These are phyloP conservation scores for Ataeniobius toweri DNA, from an alignment of 2,797 vertebrate genomes.

Conservation along the genomic window DNA sequence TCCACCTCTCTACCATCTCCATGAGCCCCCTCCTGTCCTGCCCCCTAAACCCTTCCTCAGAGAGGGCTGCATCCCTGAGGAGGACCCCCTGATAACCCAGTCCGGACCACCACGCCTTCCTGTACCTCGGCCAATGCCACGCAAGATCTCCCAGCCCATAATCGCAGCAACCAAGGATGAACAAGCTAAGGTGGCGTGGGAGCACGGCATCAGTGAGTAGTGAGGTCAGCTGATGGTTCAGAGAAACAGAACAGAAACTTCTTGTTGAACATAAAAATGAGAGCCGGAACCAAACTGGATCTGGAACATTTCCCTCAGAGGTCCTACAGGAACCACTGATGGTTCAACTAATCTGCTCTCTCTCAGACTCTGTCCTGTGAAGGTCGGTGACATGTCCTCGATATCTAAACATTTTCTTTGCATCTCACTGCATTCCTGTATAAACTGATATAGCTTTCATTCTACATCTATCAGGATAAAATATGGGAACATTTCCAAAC, in stretches of 20 bases:
- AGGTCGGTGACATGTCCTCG: neutral
- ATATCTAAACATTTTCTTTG: neutral
- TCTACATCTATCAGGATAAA: neutral
- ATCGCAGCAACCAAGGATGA: slow-evolving; percentile 83
- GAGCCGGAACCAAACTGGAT: slow-evolving; percentile 1
- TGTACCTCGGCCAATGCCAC: slow-evolving; percentile 72
- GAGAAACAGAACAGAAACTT: neutral
- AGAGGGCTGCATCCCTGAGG: slow-evolving; percentile 83
- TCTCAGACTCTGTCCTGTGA: neutral
- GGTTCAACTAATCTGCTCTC: neutral
- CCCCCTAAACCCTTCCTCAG: slow-evolving; percentile 89
- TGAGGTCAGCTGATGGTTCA: neutral
- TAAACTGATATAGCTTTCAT: neutral
- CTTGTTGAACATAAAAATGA: neutral
- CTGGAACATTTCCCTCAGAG: neutral
- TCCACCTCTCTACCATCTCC: slow-evolving; percentile 79
- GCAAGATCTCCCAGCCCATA: slow-evolving; percentile 86
- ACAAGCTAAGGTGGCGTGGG: slow-evolving; percentile 90
- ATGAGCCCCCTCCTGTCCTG: slow-evolving; percentile 83
- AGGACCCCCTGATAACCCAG: slow-evolving; percentile 69
- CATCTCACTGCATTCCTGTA: neutral
- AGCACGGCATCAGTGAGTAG: slow-evolving; percentile 86
- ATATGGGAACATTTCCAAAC: neutral
- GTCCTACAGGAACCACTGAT: neutral
- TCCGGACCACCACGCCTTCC: slow-evolving; percentile 60